Conservation (phyloP, 2,113 vertebrate species). For the Diadophis punctatus region DNA sequence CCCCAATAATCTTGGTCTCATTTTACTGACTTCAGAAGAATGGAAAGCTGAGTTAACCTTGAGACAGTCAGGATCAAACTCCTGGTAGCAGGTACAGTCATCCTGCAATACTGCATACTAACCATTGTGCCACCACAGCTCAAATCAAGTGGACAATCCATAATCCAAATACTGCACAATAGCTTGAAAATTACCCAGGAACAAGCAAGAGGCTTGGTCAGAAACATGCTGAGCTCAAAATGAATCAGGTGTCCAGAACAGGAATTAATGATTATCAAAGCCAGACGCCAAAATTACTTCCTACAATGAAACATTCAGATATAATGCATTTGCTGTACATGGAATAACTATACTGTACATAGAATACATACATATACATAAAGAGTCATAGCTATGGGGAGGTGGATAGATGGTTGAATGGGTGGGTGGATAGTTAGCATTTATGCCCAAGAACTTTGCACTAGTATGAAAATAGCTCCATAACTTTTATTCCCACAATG, state of each 20-base stretch:
- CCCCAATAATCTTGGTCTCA: not conserved
- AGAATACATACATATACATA: not conserved
- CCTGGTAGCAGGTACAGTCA: not conserved
- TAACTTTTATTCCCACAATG: not conserved
- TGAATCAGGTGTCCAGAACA: too few relatives aligned
- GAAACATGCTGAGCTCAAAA: too few relatives aligned
- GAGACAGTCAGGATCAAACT: not conserved
- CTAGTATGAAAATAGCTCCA: not conserved
- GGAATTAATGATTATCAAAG: too few relatives aligned
- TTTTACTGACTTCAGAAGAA: not conserved
- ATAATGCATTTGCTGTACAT: not conserved
- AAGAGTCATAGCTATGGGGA: not conserved
- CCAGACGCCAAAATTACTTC: too few relatives aligned
- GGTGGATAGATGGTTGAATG: not conserved
- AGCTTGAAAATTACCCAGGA: too few relatives aligned
- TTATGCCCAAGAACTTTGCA: not conserved
- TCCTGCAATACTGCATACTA: not conserved
- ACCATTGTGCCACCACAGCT: too few relatives aligned
- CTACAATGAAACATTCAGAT: not conserved
- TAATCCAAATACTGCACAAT: too few relatives aligned
- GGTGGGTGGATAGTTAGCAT: too few relatives aligned
- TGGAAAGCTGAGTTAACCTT: not conserved
- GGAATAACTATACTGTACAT: too few relatives aligned
- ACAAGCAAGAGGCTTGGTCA: too few relatives aligned
- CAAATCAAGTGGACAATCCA: too few relatives aligned